Conservation (phyloP, 2,113 vertebrate genomes). For the Nibea coibor region DNA sequence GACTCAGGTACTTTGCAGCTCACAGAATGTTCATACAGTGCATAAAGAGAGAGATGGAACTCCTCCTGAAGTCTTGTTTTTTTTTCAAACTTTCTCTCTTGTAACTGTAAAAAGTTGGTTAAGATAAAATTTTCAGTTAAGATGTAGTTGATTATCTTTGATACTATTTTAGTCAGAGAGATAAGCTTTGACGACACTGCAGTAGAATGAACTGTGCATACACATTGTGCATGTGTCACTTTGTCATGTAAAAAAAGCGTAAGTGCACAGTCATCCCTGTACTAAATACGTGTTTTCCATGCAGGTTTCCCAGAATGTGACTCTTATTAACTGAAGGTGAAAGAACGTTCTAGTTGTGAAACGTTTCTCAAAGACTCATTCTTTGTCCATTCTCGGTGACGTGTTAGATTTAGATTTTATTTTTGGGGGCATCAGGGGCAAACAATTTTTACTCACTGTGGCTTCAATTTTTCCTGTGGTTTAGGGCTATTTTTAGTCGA, state of each 20-base stretch:
- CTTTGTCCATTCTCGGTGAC: conserved; percentile 67
- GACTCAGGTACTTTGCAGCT: conserved; percentile 85
- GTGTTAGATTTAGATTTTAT: conserved; percentile 71
- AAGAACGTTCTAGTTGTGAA: conserved; percentile 52
- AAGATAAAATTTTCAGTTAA: not conserved
- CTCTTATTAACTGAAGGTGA: conserved; percentile 43
- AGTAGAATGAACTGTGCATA: not conserved
- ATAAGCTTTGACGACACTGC: not conserved
- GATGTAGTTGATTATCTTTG: not conserved
- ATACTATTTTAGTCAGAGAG: not conserved
- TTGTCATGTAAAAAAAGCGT: conserved; percentile 2
- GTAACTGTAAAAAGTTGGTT: not conserved
- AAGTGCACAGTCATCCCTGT: conserved; percentile 2
- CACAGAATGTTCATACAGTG: not conserved
- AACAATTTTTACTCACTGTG: conserved; percentile 75
- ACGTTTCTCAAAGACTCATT: conserved; percentile 71
- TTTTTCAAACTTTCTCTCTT: not conserved
- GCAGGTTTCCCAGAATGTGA: conserved; percentile 42
- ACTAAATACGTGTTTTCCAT: conserved; percentile 38
- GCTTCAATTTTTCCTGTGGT: conserved; percentile 82
- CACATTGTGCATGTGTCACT: not conserved
- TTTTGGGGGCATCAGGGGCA: conserved; percentile 68
- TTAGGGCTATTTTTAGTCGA: conserved; percentile 78
- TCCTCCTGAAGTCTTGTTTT: not conserved
- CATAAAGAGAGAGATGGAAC: not conserved